Conservation (phyloP, 2,797 vertebrate species). For the Bufotes viridis region DNA sequence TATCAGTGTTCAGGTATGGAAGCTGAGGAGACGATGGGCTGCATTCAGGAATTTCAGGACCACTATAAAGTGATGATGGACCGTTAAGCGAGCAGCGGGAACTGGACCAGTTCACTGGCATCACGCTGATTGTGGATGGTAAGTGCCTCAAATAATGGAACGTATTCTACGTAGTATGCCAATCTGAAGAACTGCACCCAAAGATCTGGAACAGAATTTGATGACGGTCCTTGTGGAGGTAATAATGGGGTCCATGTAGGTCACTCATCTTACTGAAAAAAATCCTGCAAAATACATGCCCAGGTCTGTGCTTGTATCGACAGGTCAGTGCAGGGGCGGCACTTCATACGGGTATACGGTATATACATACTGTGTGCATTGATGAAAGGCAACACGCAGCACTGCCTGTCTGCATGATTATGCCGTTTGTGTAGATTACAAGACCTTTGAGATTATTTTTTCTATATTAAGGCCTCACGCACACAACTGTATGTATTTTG, state of each 20-base stretch:
- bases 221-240: too few species aligned
- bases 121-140: constrained; percentile 97
- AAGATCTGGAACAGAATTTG: not conserved
- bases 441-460: not conserved
- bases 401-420: not conserved
- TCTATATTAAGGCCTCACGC: too few species aligned
- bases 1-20: constrained; percentile 78
- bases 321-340: too few species aligned
- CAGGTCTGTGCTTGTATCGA: not conserved
- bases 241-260: too few species aligned
- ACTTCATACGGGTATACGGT: too few species aligned
- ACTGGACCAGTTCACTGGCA: constrained; percentile 96
- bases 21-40: constrained; percentile 82
- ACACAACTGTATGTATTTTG: too few species aligned
- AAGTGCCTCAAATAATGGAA: constrained; percentile 54
- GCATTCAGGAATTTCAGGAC: constrained; percentile 87
- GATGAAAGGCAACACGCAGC: not conserved
- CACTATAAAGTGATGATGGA: constrained; percentile 99
- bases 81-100: constrained; percentile 95
- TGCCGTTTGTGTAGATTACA: not conserved
- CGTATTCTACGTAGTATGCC: not conserved
- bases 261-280: too few species aligned
- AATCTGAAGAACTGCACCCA: not conserved
- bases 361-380: not conserved
- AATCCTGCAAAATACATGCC: too few species aligned